Evolutionary conservation across 2,888 invertebrate genomes (phyloP).

Genomic region (Brachypalpus laphriformis): DNA sequence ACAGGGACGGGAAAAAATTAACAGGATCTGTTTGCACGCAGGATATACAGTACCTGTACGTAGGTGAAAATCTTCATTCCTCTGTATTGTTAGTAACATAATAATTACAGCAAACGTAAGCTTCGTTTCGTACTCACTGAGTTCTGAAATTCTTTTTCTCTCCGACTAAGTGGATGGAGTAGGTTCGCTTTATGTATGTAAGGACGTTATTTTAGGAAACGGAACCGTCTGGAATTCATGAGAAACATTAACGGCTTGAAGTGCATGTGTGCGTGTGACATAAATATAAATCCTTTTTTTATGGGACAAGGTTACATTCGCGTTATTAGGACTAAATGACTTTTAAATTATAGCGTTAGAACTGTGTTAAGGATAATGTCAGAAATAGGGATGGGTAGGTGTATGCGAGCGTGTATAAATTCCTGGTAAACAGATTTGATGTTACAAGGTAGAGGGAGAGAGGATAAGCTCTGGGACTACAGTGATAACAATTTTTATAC

Average conservation of each 20-base stretch:
- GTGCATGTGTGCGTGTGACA: constrained; percentile 3
- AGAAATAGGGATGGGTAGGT: not conserved
- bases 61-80: constrained; percentile 8
- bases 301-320: constrained; percentile 47
- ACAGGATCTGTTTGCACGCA: constrained; percentile 16
- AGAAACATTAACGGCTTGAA: constrained; percentile 15
- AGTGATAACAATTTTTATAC: constrained; percentile 20
- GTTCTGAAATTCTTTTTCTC: not conserved
- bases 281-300: constrained; percentile 46
- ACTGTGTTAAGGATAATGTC: constrained; percentile 27
- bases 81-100: constrained; percentile 8
- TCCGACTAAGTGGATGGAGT: not conserved
- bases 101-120: constrained; percentile 21
- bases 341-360: constrained; percentile 54
- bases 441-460: not conserved
- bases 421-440: not conserved
- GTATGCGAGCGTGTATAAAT: not conserved
- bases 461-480: not conserved
- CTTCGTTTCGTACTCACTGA: not conserved
- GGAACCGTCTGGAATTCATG: constrained; percentile 6
- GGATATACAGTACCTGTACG: not conserved
- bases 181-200: not conserved
- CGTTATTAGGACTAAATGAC: constrained; percentile 26
- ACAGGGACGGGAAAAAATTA: not conserved
- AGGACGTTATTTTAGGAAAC: constrained; percentile 9